A percentile compares a stretch with the other conserved stretches of the same genome.
Conservation (phyloP, 2,113 vertebrate species). For the Diglossa brunneiventris region DNA sequence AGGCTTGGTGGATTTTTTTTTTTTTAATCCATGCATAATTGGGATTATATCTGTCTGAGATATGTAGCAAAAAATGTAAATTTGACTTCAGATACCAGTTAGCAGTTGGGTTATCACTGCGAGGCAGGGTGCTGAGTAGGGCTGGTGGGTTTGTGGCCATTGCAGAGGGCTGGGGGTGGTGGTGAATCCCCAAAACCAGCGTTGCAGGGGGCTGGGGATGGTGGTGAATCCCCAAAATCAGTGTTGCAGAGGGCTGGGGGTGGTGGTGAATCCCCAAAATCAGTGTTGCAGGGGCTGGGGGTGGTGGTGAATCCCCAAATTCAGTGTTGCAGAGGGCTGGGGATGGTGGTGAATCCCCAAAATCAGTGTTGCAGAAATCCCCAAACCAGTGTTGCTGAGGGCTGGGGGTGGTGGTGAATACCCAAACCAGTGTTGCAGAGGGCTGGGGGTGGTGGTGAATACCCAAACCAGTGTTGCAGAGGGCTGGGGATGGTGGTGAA, state of each 20-base stretch:
- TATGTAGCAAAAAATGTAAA: neutral
- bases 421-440: rapidly evolving
- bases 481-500: neutral
- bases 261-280: neutral
- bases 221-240: rapidly evolving
- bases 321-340: rapidly evolving
- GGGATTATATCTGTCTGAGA: neutral
- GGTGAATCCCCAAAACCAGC: neutral
- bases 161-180: neutral
- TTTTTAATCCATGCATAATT: neutral
- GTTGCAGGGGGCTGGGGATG: neutral
- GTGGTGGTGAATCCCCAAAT: rapidly evolving
- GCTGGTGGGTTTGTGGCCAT: neutral
- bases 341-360: neutral
- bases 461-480: neutral
- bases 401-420: no score
- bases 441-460: neutral
- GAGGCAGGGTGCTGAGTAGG: neutral
- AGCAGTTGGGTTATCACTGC: neutral
- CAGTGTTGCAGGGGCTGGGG: neutral
- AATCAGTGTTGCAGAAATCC: rapidly evolving
- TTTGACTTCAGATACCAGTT: neutral
- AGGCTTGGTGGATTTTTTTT: neutral
- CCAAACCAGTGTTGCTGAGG: rapidly evolving
- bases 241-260: neutral